Evolutionary conservation across 1,140 invertebrate species (phyloP).

Genomic region (Phocides pigmalion): DNA sequence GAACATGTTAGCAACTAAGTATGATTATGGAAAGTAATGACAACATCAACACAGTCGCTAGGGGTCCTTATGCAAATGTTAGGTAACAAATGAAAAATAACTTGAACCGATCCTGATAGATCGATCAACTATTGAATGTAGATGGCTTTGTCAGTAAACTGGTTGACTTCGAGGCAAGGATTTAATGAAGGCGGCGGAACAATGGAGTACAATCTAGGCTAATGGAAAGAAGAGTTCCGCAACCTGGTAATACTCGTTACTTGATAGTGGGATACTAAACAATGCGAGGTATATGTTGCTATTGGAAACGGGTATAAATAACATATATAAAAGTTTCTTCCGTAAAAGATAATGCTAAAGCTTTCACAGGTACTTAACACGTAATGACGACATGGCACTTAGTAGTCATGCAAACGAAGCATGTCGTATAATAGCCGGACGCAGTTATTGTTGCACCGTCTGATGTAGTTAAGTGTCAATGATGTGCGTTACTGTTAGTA

Average conservation of each 20-base stretch:
- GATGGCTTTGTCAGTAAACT: conserved; percentile 45
- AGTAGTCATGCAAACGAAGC: conserved; percentile 35
- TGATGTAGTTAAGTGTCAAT: conserved; percentile 24
- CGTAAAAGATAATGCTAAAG: conserved; percentile 6
- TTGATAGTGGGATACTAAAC: conserved; percentile 15
- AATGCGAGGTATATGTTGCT: conserved; percentile 1
- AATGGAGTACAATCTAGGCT: conserved; percentile 63
- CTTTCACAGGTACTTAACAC: conserved; percentile 30
- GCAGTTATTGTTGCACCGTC: conserved; percentile 40
- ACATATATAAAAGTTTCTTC: no score
- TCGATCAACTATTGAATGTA: conserved; percentile 40
- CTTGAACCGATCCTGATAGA: conserved; percentile 36
- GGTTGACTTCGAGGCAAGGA: conserved; percentile 41
- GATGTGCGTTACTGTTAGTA: conserved; percentile 10
- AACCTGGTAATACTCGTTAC: conserved; percentile 25
- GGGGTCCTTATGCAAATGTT: conserved; percentile 17
- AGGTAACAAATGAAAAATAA: conserved; percentile 26
- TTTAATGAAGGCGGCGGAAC: conserved; percentile 52
- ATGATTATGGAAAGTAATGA: conserved; percentile 39
- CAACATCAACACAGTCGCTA: conserved; percentile 67
- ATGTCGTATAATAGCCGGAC: conserved; percentile 50
- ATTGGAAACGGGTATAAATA: conserved; percentile 3
- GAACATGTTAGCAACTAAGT: conserved; percentile 46
- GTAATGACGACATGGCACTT: conserved; percentile 12
- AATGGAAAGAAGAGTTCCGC: conserved; percentile 53